Conservation (phyloP, 2,888 invertebrate species). For the Hypomecis punctinalis region DNA sequence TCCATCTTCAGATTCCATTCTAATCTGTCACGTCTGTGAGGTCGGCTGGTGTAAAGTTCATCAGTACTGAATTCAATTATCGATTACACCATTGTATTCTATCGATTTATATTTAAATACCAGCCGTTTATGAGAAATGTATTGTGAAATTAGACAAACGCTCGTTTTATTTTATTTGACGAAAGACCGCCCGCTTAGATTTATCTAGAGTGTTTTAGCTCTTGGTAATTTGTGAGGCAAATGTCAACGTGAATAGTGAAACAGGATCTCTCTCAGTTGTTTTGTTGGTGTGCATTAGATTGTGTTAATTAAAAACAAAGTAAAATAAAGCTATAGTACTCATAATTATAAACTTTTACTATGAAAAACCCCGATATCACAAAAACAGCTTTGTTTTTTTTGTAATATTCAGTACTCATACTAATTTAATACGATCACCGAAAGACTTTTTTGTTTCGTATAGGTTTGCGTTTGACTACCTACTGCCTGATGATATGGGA, state of each 20-base stretch:
- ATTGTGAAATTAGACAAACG: slow-evolving; percentile 81
- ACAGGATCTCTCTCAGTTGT: background rate
- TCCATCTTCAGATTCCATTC: slow-evolving; percentile 74
- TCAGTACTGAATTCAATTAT: slow-evolving; percentile 85
- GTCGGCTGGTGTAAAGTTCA: slow-evolving; percentile 84
- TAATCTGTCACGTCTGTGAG: slow-evolving; percentile 84
- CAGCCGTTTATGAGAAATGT: slow-evolving; percentile 81
- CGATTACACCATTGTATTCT: slow-evolving; percentile 85
- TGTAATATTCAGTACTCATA: too few relatives aligned
- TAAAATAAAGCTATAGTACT: too few relatives aligned
- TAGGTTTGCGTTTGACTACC: too few relatives aligned
- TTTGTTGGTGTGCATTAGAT: background rate
- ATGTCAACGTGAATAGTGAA: slow-evolving; percentile 21
- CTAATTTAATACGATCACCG: too few relatives aligned
- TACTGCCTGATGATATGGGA: too few relatives aligned
- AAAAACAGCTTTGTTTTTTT: too few relatives aligned
- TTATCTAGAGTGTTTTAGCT: slow-evolving; percentile 43
- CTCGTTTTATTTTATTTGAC: slow-evolving; percentile 67
- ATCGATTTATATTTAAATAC: slow-evolving; percentile 85
- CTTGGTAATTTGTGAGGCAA: slow-evolving; percentile 29
- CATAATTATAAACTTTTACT: too few relatives aligned
- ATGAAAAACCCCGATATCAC: too few relatives aligned
- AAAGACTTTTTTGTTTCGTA: too few relatives aligned
- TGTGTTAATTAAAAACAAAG: too few relatives aligned
- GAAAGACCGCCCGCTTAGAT: slow-evolving; percentile 73